Evolutionary conservation across 1,140 invertebrate genomes (phyloP).

Genomic region (Pogonomyrmex californicus): DNA sequence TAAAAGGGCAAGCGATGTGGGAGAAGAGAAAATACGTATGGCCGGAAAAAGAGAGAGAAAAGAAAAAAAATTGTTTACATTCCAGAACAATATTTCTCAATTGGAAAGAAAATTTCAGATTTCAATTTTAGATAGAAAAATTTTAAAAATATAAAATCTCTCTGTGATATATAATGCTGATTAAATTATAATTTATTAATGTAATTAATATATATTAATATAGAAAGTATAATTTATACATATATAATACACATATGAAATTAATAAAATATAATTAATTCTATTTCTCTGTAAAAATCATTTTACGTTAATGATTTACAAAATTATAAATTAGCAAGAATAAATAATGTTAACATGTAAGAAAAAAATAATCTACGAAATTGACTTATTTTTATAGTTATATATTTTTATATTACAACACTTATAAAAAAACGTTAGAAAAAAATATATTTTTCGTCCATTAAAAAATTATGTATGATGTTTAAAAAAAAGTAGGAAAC

Average conservation of each 20-base stretch:
- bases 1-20: neutral
- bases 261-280: neutral
- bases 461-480: neutral
- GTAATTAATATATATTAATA: neutral
- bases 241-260: neutral
- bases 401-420: neutral
- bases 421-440: neutral
- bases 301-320: neutral
- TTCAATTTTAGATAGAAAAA: neutral
- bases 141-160: conserved; percentile 5
- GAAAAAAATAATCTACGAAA: neutral
- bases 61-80: conserved; percentile 5
- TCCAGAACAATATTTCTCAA: neutral
- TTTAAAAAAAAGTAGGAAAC: neutral
- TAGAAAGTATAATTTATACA: neutral
- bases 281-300: neutral
- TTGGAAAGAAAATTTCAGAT: neutral
- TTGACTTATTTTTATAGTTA: neutral
- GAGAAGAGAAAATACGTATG: conserved; percentile 1
- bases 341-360: neutral
- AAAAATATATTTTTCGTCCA: neutral
- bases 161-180: neutral
- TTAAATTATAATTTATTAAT: conserved; percentile 11
- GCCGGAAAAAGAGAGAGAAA: neutral
- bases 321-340: neutral